Evolutionary conservation across 2,888 invertebrate genomes (phyloP).

Genomic region (Alviniconcha strummeri): DNA sequence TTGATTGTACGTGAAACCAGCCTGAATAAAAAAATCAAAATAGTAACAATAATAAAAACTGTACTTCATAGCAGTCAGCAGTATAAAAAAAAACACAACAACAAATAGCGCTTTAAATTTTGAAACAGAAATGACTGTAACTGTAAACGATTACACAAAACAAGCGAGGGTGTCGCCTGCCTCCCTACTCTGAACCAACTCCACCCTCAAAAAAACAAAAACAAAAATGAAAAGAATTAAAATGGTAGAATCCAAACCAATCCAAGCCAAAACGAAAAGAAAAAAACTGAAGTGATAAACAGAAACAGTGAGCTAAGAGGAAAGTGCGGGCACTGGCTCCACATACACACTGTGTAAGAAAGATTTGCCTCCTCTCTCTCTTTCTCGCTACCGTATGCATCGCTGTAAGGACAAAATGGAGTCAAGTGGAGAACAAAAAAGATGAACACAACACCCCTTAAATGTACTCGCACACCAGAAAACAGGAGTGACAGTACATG

Average conservation of each 20-base stretch:
- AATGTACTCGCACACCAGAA: background rate
- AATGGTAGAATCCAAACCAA: background rate
- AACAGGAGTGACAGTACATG: too few relatives aligned
- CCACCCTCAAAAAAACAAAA: conserved; percentile 17
- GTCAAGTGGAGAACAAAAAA: background rate
- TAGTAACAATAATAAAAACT: background rate
- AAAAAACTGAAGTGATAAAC: background rate
- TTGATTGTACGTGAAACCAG: conserved; percentile 19
- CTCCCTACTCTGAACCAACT: background rate
- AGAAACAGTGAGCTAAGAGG: background rate
- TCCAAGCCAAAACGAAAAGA: conserved; percentile 7
- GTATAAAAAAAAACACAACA: background rate
- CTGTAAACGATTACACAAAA: too few relatives aligned
- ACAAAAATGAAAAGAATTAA: background rate
- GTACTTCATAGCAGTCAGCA: background rate
- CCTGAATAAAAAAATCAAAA: conserved; percentile 17
- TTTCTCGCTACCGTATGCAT: conserved; percentile 38
- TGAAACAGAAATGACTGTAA: too few relatives aligned
- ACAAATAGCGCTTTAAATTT: too few relatives aligned
- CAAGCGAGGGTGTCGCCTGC: too few relatives aligned
- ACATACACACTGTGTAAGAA: conserved; percentile 18
- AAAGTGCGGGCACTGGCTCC: background rate
- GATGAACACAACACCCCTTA: background rate
- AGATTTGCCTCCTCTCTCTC: conserved; percentile 10
- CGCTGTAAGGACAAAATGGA: conserved; percentile 38